Conservation (phyloP, 2,888 invertebrate genomes). For the Rotaria magnacalcarata region DNA sequence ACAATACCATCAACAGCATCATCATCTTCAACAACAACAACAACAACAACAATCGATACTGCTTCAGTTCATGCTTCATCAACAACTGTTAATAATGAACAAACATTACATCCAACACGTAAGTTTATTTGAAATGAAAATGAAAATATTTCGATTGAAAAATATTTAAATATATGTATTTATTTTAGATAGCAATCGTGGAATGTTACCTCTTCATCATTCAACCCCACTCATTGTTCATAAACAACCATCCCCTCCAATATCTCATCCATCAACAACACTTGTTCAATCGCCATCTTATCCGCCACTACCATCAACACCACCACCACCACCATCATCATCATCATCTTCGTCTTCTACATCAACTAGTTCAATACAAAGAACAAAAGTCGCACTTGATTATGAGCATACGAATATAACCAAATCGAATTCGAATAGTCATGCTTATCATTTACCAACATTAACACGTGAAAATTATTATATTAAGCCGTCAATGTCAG, state of each 20-base stretch:
- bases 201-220: slow-evolving; percentile 31
- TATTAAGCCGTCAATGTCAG: slow-evolving; percentile 39
- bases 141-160: too few species aligned
- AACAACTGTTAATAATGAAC: background rate
- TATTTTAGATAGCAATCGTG: background rate
- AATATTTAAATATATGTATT: too few species aligned
- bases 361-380: background rate
- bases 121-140: background rate
- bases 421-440: background rate
- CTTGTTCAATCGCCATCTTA: background rate
- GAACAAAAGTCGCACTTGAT: background rate
- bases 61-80: background rate
- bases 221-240: slow-evolving; percentile 17
- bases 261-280: background rate
- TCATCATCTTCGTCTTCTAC: background rate
- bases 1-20: background rate
- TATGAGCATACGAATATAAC: too few species aligned
- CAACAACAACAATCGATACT: slow-evolving; percentile 4
- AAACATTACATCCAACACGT: background rate
- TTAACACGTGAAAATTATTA: slow-evolving; percentile 38
- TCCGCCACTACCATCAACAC: background rate
- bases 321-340: background rate
- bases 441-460: slow-evolving; percentile 23
- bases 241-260: slow-evolving; percentile 23
- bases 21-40: background rate